These are phyloP conservation scores for Vannuccia rotundouncinata DNA, from an alignment of 2,888 invertebrate genomes.

Conservation along the genomic window DNA sequence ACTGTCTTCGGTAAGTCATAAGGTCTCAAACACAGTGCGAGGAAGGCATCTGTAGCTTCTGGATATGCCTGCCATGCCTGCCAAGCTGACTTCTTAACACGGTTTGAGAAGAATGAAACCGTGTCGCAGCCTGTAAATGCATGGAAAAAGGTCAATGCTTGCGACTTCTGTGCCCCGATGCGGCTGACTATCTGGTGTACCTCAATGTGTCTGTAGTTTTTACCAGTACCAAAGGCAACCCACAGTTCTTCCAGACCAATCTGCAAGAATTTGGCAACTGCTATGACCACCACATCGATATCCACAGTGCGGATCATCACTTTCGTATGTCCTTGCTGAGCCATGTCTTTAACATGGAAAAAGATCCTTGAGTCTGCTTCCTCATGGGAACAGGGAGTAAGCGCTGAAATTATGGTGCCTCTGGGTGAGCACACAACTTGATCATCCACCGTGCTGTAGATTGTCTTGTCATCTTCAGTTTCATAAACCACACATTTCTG, in stretches of 20 bases:
- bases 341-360: neutral
- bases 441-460: slow-evolving; percentile 11
- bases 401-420: slow-evolving; percentile 12
- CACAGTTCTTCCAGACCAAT: slow-evolving; percentile 15
- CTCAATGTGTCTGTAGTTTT: slow-evolving; percentile 25
- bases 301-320: slow-evolving; percentile 2
- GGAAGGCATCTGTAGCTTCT: slow-evolving; percentile 25
- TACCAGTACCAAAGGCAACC: slow-evolving; percentile 27
- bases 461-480: slow-evolving; percentile 33
- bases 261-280: slow-evolving; percentile 27
- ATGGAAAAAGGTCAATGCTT: neutral
- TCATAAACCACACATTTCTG: slow-evolving; percentile 23
- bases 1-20: neutral
- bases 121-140: neutral
- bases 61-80: slow-evolving; percentile 5
- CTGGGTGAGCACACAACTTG: neutral
- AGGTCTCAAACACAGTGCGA: slow-evolving; percentile 3
- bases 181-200: slow-evolving; percentile 25
- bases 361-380: neutral
- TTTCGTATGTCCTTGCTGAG: slow-evolving; percentile 14
- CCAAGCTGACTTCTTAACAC: slow-evolving; percentile 17
- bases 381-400: slow-evolving; percentile 10
- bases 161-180: neutral
- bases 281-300: slow-evolving; percentile 9
- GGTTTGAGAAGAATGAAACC: neutral